Evolutionary conservation across 2,888 invertebrate species (phyloP), one percentile per base, ranked within the genome.

Genomic region (Patella depressa): DNA sequence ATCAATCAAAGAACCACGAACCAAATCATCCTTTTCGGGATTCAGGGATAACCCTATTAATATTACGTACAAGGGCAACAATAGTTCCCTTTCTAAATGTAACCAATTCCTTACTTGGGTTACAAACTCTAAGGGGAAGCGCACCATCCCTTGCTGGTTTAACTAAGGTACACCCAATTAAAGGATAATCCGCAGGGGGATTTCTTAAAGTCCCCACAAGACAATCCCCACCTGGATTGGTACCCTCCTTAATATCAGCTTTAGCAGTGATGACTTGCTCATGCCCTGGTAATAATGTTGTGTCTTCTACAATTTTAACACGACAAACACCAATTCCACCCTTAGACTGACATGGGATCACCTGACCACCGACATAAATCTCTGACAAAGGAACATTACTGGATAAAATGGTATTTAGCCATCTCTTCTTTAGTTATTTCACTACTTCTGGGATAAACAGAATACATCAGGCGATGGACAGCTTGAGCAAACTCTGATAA

Each of bases 311-410:
- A 2, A 57, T 57, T 17, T 59, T 59, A 17, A 59, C 59, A n/a
- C 59, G 17, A 59, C 59, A 59, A 4, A 59, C 59, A 59, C 59
- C 59, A 59, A 59, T n/a, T n/a, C n/a, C n/a, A 59, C 59, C 59
- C 19, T 59, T 59, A 19, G 59, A 12, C 17, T 59, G 19, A 19
- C 59, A 59, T 59, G 17, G n/a, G 5, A 59, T 12, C 5, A 17
- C 14, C 15, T 57, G n/a, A 7, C 57, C 57, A 57, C n/a, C 57
- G 15, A 57, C 57, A 57, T 57, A 57, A 15, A 57, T n/a, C n/a
- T 59, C 59, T 1, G n/a, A 7, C 19, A n/a, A 19, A 59, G 59
- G 5, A 59, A 59, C 14, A 59, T 59, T 59, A 59, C n/a, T n/a
- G n/a, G n/a, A n/a, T n/a, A n/a, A n/a, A n/a, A n/a, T n/a, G n/a